Evolutionary conservation across 2,888 invertebrate species (phyloP), one percentile per base, ranked within the genome.

Genomic region (Rotaria magnacalcarata): DNA sequence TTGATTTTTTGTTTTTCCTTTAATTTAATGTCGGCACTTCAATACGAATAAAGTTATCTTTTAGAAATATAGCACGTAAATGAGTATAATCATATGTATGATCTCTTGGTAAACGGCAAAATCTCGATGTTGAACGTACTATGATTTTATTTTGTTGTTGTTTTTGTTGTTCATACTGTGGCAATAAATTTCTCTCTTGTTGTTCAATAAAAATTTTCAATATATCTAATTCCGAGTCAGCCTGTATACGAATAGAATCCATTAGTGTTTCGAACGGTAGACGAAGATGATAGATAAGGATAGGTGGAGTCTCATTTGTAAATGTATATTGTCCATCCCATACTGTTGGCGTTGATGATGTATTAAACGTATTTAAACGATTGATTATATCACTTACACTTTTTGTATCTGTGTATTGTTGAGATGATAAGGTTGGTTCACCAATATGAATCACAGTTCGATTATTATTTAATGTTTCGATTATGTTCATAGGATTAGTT

Each of bases 201-300:
- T 80, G 80, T 80, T 80, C 80, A 47, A 80, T 80, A n/a, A 80
- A 80, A 47, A 80, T 80, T 80, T 80, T 80, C 24, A 80, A 80
- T 47, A n/a, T 2, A 80, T 47, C 24, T 7, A 67, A 67, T 34
- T 34, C 16, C n/a, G 43, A n/a, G n/a, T 80, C 80, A 24, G 80
- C 24, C n/a, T 80, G 80, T 47, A 80, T 47, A 47, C 80, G 80
- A 47, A 80, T 80, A 24, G 43, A 11, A 47, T 80, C 80, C 7
- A 34, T 43, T 11, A 41, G n/a, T 47, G 80, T 47, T 80, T 80
- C 80, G 34, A 80, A 80, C 34, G 80, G 80, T 47, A 80, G n/a
- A 47, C 47, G 43, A n/a, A 80, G 5, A 16, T 80, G n/a, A 47
- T 80, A 80, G 24, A 80, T 47, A 10, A 80, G 80, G 14, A 11